Evolutionary conservation across 2,113 vertebrate genomes (phyloP), one percentile per base, ranked within the genome.

Genomic region (Cyphotilapia sp.): DNA sequence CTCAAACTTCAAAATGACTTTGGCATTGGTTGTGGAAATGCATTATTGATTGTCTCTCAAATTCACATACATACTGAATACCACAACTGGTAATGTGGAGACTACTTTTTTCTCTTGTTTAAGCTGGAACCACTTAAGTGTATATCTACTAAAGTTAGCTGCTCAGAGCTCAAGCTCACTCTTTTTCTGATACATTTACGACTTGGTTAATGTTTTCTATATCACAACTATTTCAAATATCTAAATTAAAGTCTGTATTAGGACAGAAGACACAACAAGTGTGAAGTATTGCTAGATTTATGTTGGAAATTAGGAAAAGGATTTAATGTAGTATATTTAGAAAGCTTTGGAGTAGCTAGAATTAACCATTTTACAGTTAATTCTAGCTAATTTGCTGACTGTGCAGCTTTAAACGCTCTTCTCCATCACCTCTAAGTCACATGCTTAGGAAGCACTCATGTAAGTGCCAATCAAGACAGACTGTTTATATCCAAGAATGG

Each of bases 401-500:
- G 45, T 78, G 16, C 17, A 51, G 45, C 74, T 78, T 51, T 51
- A 33, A 78, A 78, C 4, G 1, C 27, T 49, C 45, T 8, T 78
- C 74, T 51, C 42, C 2, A 49, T 90, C 40, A 59, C 49, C 35
- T 87, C 33, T 38, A 54, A 49, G 78, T 85, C 83, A 78, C 47
- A 86, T 71, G 38, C 33, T 83, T 80, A 45, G 69, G 74, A 78
- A 78, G 80, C 56, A 45, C 86, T 83, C 57, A 66, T 35, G 61
- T 69, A 86, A 83, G 85, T 90, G 91, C 80, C 89, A 91, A 87
- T 94, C 84, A 89, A 86, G 82, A 49, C 35, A 27, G 85, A 86
- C 82, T 95, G 89, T 95, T 96, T 93, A 91, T 91, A 85, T 87
- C 33, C 63, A 87, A 83, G 87, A 71, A 85, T 87, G 88, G 63